Percentiles rank a stretch among this genome's conserved stretches.
These are phyloP conservation scores for Tilapia sparmanii DNA, from an alignment of 2,113 vertebrate genomes.

Conservation along the genomic window DNA sequence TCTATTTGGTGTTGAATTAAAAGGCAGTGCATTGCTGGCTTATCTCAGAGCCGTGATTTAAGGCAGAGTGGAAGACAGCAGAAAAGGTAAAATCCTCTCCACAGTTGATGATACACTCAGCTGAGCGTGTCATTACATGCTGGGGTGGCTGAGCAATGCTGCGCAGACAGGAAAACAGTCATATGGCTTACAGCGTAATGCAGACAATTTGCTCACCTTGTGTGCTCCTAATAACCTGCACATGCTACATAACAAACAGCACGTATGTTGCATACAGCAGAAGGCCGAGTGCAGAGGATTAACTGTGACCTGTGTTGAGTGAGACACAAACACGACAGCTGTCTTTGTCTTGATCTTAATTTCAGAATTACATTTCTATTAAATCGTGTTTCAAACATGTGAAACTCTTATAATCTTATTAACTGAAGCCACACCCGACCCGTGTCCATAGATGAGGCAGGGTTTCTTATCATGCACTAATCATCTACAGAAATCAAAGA, in stretches of 20 bases:
- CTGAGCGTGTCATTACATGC: slow-evolving; percentile 62
- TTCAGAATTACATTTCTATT: background rate
- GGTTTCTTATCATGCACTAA: background rate
- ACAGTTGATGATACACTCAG: slow-evolving; percentile 47
- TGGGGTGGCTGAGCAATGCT: background rate
- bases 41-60: background rate
- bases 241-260: background rate
- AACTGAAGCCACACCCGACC: background rate
- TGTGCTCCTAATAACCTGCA: slow-evolving; percentile 3
- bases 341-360: background rate
- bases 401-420: background rate
- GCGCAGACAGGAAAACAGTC: slow-evolving; percentile 41
- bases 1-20: background rate
- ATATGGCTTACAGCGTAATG: slow-evolving; percentile 22
- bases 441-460: background rate
- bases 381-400: background rate
- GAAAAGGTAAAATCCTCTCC: slow-evolving; percentile 5
- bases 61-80: background rate
- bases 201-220: slow-evolving; percentile 38
- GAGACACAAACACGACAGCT: background rate
- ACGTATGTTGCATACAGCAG: background rate
- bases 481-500: background rate
- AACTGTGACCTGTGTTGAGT: background rate
- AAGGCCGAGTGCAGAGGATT: background rate
- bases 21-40: background rate